These are phyloP conservation scores for Vulpes ferrilata DNA, from an alignment of 2,113 vertebrate genomes.

Conservation along the genomic window DNA sequence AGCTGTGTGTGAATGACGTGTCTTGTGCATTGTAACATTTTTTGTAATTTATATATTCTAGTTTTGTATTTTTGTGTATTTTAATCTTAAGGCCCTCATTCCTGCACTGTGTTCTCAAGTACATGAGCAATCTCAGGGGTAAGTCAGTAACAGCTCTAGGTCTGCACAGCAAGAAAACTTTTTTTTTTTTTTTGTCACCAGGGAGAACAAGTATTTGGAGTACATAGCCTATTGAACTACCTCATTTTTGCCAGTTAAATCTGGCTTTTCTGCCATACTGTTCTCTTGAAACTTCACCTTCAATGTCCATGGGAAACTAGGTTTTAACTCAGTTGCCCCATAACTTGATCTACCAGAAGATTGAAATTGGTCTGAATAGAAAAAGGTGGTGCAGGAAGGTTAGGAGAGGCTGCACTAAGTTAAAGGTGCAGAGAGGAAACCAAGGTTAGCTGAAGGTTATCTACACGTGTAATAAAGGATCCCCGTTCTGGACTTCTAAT, in stretches of 20 bases:
- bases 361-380: constrained; percentile 2
- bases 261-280: constrained; percentile 60
- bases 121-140: constrained; percentile 82
- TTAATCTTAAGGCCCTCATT: constrained; percentile 88
- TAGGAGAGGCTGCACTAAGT: constrained; percentile 12
- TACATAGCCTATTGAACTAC: constrained; percentile 83
- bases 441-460: not conserved
- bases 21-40: constrained; percentile 86
- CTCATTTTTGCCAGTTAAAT: constrained; percentile 77
- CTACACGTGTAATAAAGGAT: not conserved
- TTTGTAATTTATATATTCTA: constrained; percentile 86
- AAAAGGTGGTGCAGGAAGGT: not conserved
- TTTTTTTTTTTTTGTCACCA: constrained; percentile 79
- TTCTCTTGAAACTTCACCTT: constrained; percentile 63
- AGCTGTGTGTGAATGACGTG: constrained; percentile 88
- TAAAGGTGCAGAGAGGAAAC: constrained; percentile 35
- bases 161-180: constrained; percentile 80
- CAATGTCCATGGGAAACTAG: constrained; percentile 26
- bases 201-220: constrained; percentile 80
- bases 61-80: constrained; percentile 90
- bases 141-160: constrained; percentile 77
- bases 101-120: constrained; percentile 90
- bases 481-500: not conserved
- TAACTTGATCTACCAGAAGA: constrained; percentile 51
- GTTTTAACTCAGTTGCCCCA: constrained; percentile 23